Conservation (phyloP, 2,888 invertebrate genomes). For the Lithophane semibrunnea region DNA sequence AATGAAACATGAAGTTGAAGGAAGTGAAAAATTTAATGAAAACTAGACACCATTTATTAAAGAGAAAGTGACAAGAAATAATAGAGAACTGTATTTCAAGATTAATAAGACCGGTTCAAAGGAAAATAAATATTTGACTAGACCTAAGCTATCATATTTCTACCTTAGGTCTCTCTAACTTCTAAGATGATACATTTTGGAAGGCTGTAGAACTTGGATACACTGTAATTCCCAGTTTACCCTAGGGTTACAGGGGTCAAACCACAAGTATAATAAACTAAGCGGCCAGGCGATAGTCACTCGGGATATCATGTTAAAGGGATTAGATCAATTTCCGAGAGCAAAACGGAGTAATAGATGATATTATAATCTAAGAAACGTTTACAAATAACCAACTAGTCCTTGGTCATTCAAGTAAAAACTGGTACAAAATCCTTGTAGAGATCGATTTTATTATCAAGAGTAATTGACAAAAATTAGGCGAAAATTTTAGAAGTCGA, state of each 20-base stretch:
- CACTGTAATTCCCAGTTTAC: constrained; percentile 23
- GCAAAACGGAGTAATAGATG: not conserved
- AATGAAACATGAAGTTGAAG: not conserved
- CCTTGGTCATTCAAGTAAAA: not conserved
- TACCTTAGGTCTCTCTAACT: not conserved
- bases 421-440: not conserved
- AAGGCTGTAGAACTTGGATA: constrained; percentile 5
- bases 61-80: not conserved
- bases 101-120: not conserved
- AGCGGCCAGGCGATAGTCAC: constrained; percentile 12
- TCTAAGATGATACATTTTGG: constrained; percentile 5
- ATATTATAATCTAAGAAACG: not conserved
- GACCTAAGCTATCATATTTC: not conserved
- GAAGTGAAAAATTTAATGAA: not conserved
- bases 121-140: constrained; percentile 16
- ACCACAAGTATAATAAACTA: constrained; percentile 40
- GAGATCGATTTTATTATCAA: not conserved
- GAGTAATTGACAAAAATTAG: too few species aligned
- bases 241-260: constrained; percentile 22
- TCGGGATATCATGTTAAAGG: constrained; percentile 17
- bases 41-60: too few species aligned
- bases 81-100: not conserved
- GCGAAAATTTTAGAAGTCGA: not conserved
- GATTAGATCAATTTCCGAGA: not conserved
- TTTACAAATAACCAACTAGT: not conserved